These are phyloP conservation scores for Menura novaehollandiae DNA, from an alignment of 2,113 vertebrate species.

Conservation along the genomic window DNA sequence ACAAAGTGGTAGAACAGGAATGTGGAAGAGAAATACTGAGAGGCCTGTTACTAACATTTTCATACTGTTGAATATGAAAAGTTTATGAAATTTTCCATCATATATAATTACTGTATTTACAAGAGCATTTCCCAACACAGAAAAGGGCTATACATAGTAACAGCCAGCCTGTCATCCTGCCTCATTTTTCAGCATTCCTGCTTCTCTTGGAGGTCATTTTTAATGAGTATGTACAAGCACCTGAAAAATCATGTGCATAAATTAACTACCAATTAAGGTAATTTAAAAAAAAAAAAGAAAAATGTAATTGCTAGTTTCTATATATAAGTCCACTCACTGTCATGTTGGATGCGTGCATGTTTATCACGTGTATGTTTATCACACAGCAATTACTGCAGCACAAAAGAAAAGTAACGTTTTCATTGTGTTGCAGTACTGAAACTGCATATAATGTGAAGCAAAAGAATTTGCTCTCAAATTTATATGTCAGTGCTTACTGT, in stretches of 20 bases:
- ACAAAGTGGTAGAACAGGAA: not conserved
- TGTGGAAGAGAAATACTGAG: not conserved
- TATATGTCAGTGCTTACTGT: not conserved
- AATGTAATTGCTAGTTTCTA: conserved; percentile 68
- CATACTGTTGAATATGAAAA: not conserved
- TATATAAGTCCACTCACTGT: conserved; percentile 65
- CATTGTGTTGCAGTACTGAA: conserved; percentile 23
- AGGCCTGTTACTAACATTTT: not conserved
- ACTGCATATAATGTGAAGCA: not conserved
- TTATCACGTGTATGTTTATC: conserved; percentile 62
- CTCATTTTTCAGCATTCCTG: conserved; percentile 20
- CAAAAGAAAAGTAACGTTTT: conserved; percentile 32
- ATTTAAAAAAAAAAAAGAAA: conserved; percentile 15
- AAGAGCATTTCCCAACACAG: conserved; percentile 1
- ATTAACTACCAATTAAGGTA: conserved; percentile 75
- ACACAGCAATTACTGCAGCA: conserved; percentile 14
- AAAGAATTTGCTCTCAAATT: conserved; percentile 18
- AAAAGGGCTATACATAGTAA: conserved; percentile 16
- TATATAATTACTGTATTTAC: not conserved
- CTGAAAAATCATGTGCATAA: conserved; percentile 74
- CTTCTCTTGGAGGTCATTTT: conserved; percentile 67
- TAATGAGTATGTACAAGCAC: conserved; percentile 67
- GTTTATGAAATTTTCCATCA: conserved; percentile 12
- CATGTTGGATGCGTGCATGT: not conserved
- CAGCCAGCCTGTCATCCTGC: conserved; percentile 8